These are phyloP conservation scores for Enteromius afrohamiltoni DNA, from an alignment of 2,797 vertebrate genomes.

Conservation along the genomic window DNA sequence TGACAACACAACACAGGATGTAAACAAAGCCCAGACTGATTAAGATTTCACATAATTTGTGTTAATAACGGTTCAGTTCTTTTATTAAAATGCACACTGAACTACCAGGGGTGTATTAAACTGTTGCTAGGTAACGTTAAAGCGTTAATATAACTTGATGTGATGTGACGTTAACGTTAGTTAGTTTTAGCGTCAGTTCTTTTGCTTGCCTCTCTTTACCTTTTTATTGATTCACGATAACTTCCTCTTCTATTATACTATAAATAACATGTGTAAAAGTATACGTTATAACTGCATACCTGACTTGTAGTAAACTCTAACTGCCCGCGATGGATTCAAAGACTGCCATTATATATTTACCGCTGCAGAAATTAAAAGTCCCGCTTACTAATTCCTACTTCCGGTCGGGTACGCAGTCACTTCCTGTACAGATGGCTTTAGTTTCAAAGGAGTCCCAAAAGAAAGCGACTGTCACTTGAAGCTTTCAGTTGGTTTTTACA, in stretches of 20 bases:
- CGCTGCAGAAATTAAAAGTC: slow-evolving; percentile 46
- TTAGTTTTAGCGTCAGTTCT: neutral
- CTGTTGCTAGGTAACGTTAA: neutral
- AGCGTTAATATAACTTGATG: neutral
- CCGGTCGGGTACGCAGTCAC: neutral
- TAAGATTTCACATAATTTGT: neutral
- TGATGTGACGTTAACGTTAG: neutral
- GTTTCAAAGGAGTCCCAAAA: neutral
- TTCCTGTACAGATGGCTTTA: neutral
- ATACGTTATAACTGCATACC: neutral
- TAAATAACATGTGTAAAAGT: neutral
- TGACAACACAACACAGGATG: slow-evolving; percentile 23
- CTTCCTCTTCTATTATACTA: neutral
- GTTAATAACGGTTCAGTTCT: neutral
- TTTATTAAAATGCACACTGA: neutral
- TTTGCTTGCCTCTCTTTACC: neutral
- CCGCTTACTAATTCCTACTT: slow-evolving; percentile 25
- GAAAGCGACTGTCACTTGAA: neutral
- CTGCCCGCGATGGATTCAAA: neutral
- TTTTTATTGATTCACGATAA: neutral
- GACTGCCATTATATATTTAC: slow-evolving; percentile 1
- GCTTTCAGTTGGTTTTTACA: neutral
- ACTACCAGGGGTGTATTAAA: neutral
- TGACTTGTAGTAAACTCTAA: neutral
- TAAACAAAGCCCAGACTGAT: slow-evolving; percentile 8